Evolutionary conservation across 2,888 invertebrate genomes (phyloP).

Genomic region (Brachyptera risi): DNA sequence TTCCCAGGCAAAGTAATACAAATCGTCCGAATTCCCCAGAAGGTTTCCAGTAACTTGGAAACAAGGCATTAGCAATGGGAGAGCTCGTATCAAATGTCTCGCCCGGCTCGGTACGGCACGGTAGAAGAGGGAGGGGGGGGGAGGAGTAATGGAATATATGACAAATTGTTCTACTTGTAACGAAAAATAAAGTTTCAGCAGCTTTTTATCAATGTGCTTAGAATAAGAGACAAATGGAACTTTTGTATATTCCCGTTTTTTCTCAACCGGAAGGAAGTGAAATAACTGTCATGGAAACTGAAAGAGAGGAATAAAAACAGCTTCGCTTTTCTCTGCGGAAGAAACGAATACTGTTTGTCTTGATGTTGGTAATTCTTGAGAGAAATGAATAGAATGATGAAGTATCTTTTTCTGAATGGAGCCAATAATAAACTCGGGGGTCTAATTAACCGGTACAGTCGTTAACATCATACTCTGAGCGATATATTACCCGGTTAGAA

Average conservation of each 20-base stretch:
- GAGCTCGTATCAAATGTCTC: neutral
- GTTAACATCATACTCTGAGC: too few species aligned
- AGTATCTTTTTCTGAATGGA: too few species aligned
- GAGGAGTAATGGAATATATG: slow-evolving; percentile 21
- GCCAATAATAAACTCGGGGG: too few species aligned
- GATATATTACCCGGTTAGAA: too few species aligned
- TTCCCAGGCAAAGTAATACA: neutral
- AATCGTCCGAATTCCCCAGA: neutral
- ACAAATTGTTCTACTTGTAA: slow-evolving; percentile 21
- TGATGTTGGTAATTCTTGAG: too few species aligned
- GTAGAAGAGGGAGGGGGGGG: too few species aligned
- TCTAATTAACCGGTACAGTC: too few species aligned
- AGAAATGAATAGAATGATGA: too few species aligned
- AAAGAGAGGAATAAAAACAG: slow-evolving; percentile 2
- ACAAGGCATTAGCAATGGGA: neutral
- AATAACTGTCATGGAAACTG: slow-evolving; percentile 8
- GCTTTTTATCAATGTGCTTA: slow-evolving; percentile 1
- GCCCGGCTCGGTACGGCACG: neutral
- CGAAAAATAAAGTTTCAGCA: slow-evolving; percentile 16
- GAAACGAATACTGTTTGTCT: neutral
- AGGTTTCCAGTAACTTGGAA: neutral
- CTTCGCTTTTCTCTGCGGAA: neutral
- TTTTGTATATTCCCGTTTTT: slow-evolving; percentile 7
- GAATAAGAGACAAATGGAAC: slow-evolving; percentile 14
- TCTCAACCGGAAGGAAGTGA: neutral